Conservation (phyloP, 2,113 vertebrate species). For the Onychostoma macrolepis region DNA sequence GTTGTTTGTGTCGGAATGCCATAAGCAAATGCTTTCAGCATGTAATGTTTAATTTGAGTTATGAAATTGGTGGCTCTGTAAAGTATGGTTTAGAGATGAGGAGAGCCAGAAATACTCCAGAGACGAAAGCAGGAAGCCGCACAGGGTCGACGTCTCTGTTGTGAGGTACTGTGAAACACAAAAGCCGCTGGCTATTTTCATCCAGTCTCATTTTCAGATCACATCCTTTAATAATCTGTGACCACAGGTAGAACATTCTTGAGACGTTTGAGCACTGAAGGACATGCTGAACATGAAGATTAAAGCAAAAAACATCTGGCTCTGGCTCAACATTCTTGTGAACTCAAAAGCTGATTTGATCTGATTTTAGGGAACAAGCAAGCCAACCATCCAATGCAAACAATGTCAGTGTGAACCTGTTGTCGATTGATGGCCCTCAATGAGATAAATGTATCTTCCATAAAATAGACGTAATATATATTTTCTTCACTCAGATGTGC, state of each 20-base stretch:
- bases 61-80: conserved; percentile 51
- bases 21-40: conserved; percentile 35
- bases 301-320: conserved; percentile 1
- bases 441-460: background rate
- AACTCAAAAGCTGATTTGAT: background rate
- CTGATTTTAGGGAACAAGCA: conserved; percentile 14
- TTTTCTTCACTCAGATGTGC: background rate
- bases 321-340: background rate
- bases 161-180: conserved; percentile 34
- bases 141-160: conserved; percentile 10
- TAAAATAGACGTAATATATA: background rate
- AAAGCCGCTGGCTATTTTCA: conserved; percentile 20
- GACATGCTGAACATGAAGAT: background rate
- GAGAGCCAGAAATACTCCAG: conserved; percentile 49
- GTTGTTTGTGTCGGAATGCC: conserved; percentile 37
- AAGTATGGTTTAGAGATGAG: conserved; percentile 50
- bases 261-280: background rate
- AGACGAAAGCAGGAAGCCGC: conserved; percentile 24
- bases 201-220: conserved; percentile 26
- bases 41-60: conserved; percentile 48
- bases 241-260: background rate
- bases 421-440: background rate
- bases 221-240: conserved; percentile 16
- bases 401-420: background rate
- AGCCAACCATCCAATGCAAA: background rate